These are phyloP conservation scores for Drosophila chauvacae DNA, from an alignment of 1,140 invertebrate genomes.

Conservation along the genomic window DNA sequence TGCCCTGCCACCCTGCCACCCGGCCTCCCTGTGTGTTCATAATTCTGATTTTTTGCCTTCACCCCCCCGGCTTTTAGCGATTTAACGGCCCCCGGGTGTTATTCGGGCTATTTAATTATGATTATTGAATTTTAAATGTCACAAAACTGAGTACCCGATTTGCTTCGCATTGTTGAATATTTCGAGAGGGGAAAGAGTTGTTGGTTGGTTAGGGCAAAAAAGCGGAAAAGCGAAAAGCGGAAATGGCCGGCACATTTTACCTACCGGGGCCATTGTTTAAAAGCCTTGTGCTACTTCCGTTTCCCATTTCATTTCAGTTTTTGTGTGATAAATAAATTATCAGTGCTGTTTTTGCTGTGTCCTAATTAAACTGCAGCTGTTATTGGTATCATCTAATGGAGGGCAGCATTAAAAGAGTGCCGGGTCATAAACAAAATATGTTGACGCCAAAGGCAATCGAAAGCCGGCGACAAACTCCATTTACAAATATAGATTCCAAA, in stretches of 20 bases:
- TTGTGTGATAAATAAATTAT: slow-evolving; percentile 42
- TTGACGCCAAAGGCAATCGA: slow-evolving; percentile 32
- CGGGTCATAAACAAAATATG: slow-evolving; percentile 58
- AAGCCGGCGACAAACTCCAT: slow-evolving; percentile 20
- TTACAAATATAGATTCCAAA: slow-evolving; percentile 22
- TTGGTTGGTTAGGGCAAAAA: background rate
- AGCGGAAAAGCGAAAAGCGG: slow-evolving; percentile 1
- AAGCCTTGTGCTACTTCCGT: slow-evolving; percentile 66
- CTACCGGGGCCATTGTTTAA: slow-evolving; percentile 65
- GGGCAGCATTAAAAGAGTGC: slow-evolving; percentile 54
- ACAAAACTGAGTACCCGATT: slow-evolving; percentile 43
- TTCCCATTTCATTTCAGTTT: slow-evolving; percentile 21
- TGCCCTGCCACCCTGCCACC: background rate
- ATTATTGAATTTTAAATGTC: slow-evolving; percentile 77
- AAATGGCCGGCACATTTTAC: slow-evolving; percentile 46
- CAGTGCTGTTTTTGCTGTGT: slow-evolving; percentile 22
- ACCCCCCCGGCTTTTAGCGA: slow-evolving; percentile 14
- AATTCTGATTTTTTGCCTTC: slow-evolving; percentile 52
- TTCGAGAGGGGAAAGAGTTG: background rate
- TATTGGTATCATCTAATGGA: slow-evolving; percentile 61
- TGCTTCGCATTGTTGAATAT: slow-evolving; percentile 8
- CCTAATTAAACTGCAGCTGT: slow-evolving; percentile 72
- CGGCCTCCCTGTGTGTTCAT: slow-evolving; percentile 25
- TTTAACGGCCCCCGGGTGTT: slow-evolving; percentile 37
- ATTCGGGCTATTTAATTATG: slow-evolving; percentile 68